Percentiles rank a stretch among this genome's conserved stretches.
Evolutionary conservation across 2,113 vertebrate species (phyloP).

Genomic region (Narcine bancroftii): DNA sequence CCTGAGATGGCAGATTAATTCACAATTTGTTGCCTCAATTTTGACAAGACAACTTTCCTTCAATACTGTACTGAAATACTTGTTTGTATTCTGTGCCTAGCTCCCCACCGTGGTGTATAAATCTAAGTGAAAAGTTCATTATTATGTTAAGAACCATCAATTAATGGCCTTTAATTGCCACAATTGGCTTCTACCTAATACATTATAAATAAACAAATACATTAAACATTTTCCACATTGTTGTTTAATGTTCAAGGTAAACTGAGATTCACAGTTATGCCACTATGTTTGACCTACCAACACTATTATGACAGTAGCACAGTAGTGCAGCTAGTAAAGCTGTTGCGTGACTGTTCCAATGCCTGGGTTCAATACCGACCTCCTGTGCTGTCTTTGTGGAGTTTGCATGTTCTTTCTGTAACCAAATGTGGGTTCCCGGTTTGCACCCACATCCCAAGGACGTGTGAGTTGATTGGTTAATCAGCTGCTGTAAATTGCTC

Average conservation of each 20-base stretch:
- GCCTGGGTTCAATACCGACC: too few species aligned
- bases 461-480: too few species aligned
- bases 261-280: background rate
- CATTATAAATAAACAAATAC: slow-evolving; percentile 40
- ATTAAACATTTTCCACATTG: background rate
- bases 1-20: background rate
- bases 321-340: too few species aligned
- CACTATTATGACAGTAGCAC: background rate
- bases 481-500: too few species aligned
- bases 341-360: too few species aligned
- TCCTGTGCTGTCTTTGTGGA: too few species aligned
- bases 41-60: background rate
- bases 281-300: background rate
- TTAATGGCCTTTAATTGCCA: slow-evolving; percentile 59
- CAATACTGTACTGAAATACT: background rate
- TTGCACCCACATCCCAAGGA: too few species aligned
- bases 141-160: slow-evolving; percentile 58
- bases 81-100: background rate
- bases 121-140: slow-evolving; percentile 82
- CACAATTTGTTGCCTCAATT: background rate
- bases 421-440: too few species aligned
- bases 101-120: background rate
- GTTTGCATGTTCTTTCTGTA: too few species aligned
- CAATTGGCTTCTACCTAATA: slow-evolving; percentile 59
- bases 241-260: background rate